phyloP scores from a whole-genome alignment of 2,797 vertebrate species.

The Octomys mimax region DNA sequence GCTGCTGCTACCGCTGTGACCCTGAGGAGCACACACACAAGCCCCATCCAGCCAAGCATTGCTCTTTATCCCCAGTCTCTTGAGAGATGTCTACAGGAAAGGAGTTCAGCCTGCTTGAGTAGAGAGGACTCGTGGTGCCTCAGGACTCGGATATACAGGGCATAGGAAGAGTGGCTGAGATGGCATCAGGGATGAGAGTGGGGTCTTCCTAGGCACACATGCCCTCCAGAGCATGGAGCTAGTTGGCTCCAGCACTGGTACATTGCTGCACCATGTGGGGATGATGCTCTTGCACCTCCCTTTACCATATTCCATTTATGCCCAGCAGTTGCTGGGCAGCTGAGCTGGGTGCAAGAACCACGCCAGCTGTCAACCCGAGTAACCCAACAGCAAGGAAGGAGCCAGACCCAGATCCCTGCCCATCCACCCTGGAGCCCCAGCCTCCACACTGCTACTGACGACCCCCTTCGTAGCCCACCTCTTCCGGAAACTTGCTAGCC shows the following conservation, averaged over 20 bases:
- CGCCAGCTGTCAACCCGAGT: background rate
- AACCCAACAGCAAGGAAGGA: background rate
- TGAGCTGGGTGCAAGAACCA: background rate
- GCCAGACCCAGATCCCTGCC: background rate
- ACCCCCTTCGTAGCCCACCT: background rate
- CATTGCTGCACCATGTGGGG: no score
- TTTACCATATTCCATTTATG: background rate
- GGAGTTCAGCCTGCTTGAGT: background rate
- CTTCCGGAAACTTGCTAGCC: background rate
- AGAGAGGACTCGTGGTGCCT: background rate
- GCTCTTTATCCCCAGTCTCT: background rate
- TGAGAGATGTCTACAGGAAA: background rate
- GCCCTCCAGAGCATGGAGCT: background rate
- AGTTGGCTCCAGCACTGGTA: accelerated
- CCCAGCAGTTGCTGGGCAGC: background rate
- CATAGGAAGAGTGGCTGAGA: background rate
- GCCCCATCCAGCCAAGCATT: background rate
- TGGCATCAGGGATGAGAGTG: background rate
- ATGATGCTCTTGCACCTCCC: background rate
- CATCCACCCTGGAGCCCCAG: background rate
- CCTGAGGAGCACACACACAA: background rate
- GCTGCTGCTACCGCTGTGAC: background rate
- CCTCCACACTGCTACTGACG: background rate
- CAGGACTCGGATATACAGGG: background rate
- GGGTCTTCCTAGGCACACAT: background rate